A percentile compares a stretch with the other conserved stretches of the same genome.
Conservation (phyloP, 2,113 vertebrate genomes). For the Psilopsiagon aymara region DNA sequence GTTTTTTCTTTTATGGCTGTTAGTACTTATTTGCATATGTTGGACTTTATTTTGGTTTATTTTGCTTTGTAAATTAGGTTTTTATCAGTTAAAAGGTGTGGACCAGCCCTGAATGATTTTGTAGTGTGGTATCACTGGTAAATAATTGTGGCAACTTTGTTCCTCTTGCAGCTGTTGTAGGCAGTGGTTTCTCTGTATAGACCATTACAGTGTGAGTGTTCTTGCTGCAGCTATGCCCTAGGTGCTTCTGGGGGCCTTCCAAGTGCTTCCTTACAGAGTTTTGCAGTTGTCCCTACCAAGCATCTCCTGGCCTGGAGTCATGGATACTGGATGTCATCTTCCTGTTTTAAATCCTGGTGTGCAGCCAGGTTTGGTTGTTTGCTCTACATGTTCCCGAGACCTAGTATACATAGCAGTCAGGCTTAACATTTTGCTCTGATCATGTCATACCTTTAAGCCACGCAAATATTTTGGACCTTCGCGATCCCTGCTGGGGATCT, state of each 20-base stretch:
- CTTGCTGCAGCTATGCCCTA: neutral
- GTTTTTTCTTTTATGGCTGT: neutral
- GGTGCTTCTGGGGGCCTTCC: constrained; percentile 14
- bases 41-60: neutral
- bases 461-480: constrained; percentile 7
- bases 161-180: neutral
- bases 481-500: neutral
- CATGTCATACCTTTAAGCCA: neutral
- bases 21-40: neutral
- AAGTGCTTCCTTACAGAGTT: neutral
- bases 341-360: constrained; percentile 55
- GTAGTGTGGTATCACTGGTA: neutral
- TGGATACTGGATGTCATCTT: constrained; percentile 45
- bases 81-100: neutral
- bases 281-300: constrained; percentile 20
- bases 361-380: constrained; percentile 56
- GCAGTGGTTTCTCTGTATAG: neutral
- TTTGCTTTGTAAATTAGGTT: neutral
- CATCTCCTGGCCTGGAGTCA: constrained; percentile 1
- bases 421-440: constrained; percentile 57
- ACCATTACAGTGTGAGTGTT: neutral
- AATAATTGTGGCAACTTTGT: neutral
- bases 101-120: neutral
- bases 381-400: neutral
- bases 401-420: constrained; percentile 12